A percentile compares a stretch with the other conserved stretches of the same genome.
Conservation (phyloP, 2,797 vertebrate genomes). For the Falco naumanni region DNA sequence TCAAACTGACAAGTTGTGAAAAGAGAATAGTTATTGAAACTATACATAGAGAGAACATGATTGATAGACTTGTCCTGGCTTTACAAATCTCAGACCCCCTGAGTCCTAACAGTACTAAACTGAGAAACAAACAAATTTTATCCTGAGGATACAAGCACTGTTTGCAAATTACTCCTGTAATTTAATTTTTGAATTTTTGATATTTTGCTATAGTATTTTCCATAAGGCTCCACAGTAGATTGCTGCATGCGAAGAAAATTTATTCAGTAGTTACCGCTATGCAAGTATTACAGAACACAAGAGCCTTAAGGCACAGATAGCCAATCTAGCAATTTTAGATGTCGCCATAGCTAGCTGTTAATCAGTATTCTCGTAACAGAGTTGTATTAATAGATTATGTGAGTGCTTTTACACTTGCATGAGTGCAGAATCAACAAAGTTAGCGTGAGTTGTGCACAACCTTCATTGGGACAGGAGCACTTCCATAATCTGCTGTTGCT, state of each 20-base stretch:
- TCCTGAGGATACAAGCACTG: conserved; percentile 36
- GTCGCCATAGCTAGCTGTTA: neutral
- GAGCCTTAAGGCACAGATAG: conserved; percentile 41
- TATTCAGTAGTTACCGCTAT: neutral
- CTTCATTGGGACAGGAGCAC: neutral
- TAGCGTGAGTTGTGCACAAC: neutral
- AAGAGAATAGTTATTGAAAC: conserved; percentile 13
- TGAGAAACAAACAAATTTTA: conserved; percentile 30
- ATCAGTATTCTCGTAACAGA: neutral
- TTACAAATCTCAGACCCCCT: conserved; percentile 59
- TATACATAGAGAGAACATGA: conserved; percentile 36
- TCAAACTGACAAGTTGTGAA: conserved; percentile 17
- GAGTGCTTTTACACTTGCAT: neutral
- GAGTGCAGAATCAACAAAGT: neutral
- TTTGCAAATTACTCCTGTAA: conserved; percentile 16
- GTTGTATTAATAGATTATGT: neutral
- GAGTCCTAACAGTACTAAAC: conserved; percentile 44
- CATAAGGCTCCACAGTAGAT: neutral
- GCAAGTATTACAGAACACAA: neutral
- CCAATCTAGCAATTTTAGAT: conserved; percentile 27
- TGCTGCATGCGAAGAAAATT: neutral
- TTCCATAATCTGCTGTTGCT: neutral
- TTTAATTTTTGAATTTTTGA: conserved; percentile 11
- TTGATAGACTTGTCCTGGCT: conserved; percentile 42
- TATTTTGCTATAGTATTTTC: neutral